A percentile compares a stretch with the other conserved stretches of the same genome.
Conservation (phyloP, 2,797 vertebrate genomes). For the Sitta carolinensis region DNA sequence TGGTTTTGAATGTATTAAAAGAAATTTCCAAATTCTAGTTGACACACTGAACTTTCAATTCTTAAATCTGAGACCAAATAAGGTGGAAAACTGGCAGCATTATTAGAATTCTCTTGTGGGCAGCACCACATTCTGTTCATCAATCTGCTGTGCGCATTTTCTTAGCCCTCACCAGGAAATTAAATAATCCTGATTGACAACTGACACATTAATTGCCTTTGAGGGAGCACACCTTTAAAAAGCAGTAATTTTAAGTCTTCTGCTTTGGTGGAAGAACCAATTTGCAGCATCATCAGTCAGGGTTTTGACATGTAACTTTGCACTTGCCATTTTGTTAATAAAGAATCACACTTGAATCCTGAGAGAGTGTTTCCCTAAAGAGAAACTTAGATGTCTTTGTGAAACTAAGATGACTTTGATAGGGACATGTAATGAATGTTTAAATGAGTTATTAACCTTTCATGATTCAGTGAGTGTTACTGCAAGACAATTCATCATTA, state of each 20-base stretch:
- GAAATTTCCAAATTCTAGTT: neutral
- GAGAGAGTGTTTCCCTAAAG: slow-evolving; percentile 63
- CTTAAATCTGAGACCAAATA: neutral
- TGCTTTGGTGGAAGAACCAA: slow-evolving; percentile 55
- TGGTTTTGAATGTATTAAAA: neutral
- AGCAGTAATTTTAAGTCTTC: slow-evolving; percentile 61
- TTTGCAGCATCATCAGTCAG: slow-evolving; percentile 70
- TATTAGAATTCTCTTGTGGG: neutral
- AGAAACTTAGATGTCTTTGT: slow-evolving; percentile 61
- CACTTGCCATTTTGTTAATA: slow-evolving; percentile 65
- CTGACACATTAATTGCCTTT: slow-evolving; percentile 66
- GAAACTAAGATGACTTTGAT: slow-evolving; percentile 72
- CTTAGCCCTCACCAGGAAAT: slow-evolving; percentile 39
- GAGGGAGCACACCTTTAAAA: slow-evolving; percentile 65
- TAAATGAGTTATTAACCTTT: slow-evolving; percentile 71
- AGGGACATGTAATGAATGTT: slow-evolving; percentile 64
- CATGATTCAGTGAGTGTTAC: slow-evolving; percentile 29
- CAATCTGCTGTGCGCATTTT: slow-evolving; percentile 31
- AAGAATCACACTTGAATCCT: slow-evolving; percentile 60
- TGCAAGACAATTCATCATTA: slow-evolving; percentile 37
- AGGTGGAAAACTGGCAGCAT: neutral
- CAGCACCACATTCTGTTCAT: neutral
- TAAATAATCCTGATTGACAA: slow-evolving; percentile 71
- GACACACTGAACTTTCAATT: neutral
- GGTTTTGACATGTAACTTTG: slow-evolving; percentile 65